A percentile compares a stretch with the other conserved stretches of the same genome.
These are phyloP conservation scores for Venustaconcha ellipsiformis DNA, from an alignment of 1,140 invertebrate species.

Conservation along the genomic window DNA sequence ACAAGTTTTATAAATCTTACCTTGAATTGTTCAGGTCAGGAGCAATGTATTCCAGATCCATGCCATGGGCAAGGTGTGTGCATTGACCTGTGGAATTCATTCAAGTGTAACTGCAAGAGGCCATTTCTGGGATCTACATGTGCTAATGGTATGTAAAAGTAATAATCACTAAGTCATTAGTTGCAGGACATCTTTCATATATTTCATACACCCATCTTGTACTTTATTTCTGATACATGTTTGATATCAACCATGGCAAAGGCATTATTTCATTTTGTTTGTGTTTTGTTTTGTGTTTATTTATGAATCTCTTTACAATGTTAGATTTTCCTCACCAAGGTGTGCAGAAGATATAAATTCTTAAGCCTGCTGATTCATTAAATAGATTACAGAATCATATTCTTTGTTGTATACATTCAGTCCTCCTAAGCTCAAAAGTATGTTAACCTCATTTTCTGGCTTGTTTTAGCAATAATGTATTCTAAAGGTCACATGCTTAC, in stretches of 20 bases:
- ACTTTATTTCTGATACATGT: not conserved
- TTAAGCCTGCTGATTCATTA: too few species aligned
- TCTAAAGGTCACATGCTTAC: too few species aligned
- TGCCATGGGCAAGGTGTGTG: conserved; percentile 89
- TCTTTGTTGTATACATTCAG: too few species aligned
- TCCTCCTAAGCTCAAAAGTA: too few species aligned
- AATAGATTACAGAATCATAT: too few species aligned
- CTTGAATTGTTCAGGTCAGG: conserved; percentile 80
- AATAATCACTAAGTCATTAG: not conserved
- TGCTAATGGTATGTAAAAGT: conserved; percentile 80
- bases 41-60: conserved; percentile 88
- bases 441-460: too few species aligned
- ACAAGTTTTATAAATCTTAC: conserved; percentile 5
- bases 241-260: not conserved
- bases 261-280: too few species aligned
- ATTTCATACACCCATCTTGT: not conserved
- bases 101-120: conserved; percentile 85
- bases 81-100: conserved; percentile 88
- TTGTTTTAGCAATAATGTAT: too few species aligned
- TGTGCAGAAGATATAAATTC: too few species aligned
- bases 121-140: conserved; percentile 89
- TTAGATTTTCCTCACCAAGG: too few species aligned
- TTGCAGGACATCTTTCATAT: not conserved
- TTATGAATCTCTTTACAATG: too few species aligned
- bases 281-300: too few species aligned